Conservation (phyloP, 2,113 vertebrate species). For the Oryzias curvinotus region DNA sequence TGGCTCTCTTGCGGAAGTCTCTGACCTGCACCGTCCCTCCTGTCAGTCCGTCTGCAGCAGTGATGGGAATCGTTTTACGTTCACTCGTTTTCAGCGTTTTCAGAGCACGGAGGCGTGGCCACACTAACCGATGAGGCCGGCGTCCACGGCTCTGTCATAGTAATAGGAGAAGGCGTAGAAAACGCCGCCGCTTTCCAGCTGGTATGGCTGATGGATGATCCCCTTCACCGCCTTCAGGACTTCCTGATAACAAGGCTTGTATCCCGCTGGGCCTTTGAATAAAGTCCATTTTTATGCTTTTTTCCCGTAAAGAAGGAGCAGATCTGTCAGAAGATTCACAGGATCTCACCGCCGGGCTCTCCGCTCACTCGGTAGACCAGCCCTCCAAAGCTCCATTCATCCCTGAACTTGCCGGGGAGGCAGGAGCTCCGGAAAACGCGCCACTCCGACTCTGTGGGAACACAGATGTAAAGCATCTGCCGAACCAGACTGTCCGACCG, state of each 20-base stretch:
- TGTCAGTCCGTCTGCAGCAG: slow-evolving; percentile 81
- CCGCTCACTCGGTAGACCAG: slow-evolving; percentile 88
- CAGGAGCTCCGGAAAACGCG: slow-evolving; percentile 84
- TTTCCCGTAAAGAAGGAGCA: not conserved
- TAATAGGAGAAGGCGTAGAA: slow-evolving; percentile 99
- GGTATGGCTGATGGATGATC: slow-evolving; percentile 86
- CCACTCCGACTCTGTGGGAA: slow-evolving; percentile 61
- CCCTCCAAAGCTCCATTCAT: slow-evolving; percentile 90
- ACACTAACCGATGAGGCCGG: slow-evolving; percentile 86
- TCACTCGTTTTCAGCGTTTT: slow-evolving; percentile 22
- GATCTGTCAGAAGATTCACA: not conserved
- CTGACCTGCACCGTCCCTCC: slow-evolving; percentile 87
- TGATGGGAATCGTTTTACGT: slow-evolving; percentile 16
- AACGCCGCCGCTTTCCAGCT: slow-evolving; percentile 75
- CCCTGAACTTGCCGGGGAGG: slow-evolving; percentile 84
- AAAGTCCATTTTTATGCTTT: slow-evolving; percentile 9
- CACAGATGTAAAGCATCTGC: slow-evolving; percentile 17
- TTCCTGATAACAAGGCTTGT: slow-evolving; percentile 87
- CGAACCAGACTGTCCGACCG: no score
- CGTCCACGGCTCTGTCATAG: slow-evolving; percentile 91
- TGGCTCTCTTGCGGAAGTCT: slow-evolving; percentile 89
- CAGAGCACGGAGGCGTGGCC: slow-evolving; percentile 18
- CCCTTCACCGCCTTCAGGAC: slow-evolving; percentile 85
- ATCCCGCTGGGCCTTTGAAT: slow-evolving; percentile 81
- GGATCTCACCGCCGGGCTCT: slow-evolving; percentile 80